Base-by-base conservation (phyloP, 2,113 vertebrate genomes). In the Spheniscus mendiculus region DNA sequence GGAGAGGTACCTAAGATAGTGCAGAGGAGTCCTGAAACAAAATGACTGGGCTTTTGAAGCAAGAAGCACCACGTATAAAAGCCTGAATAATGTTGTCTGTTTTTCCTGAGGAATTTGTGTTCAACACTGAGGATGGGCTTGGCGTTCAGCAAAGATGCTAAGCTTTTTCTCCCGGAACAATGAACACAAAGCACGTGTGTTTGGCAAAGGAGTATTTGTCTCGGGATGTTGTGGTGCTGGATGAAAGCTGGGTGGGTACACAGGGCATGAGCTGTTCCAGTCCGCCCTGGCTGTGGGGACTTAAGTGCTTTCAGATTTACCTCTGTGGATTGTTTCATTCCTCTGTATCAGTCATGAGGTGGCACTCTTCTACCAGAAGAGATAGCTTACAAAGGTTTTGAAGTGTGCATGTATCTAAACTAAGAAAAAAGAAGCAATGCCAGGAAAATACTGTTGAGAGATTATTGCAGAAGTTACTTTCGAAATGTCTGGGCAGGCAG, bases 281-380 rank as follows among this genome's bases (percentile, higher is more conserved):
- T 10, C 34, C n/a, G 63, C 12, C 44, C 61, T 4, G 49, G 11
- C 29, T 1, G 3, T 6, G 38, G 25, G 49, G 21, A 7, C 11
- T 55, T 11, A 23, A 36, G 22, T 3, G 22, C 26, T 49, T 49
- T 44, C 74, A 49, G 73, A 47, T 47, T 52, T 82, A 29, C 63
- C 1, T 12, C 71, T 56, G 45, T 3, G 42, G 20, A n/a, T 45
- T 12, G 3, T 34, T 79, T 78, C 83, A 62, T 44, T 84, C 89
- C 89, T 56, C 84, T 25, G 4, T 62, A 80, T 26, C 94, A 90
- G 95, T 88, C 96, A 94, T 97, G 78, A 96, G 93, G 94, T 96
- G 97, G 96, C 96, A 96, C 85, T 97, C 83, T 97, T 97, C 44
- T 73, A 97, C 96, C 89, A 50, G 87, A 56, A 96, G 83, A 96